phyloP scores from a whole-genome alignment of 2,888 invertebrate species.

The Biston stratarius region DNA sequence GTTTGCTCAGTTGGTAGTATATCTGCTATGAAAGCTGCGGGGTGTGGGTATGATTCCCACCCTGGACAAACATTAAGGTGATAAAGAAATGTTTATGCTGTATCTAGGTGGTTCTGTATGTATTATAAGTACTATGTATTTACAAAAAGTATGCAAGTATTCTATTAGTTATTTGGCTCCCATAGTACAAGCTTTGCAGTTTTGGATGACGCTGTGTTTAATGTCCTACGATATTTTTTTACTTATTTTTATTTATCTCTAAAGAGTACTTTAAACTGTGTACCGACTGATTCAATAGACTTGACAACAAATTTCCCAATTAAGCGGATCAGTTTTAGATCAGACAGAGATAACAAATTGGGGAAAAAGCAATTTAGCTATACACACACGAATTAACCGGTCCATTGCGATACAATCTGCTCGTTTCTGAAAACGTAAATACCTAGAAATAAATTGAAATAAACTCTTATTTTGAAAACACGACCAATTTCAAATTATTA shows the following conservation, averaged over 20 bases:
- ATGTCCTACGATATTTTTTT: not conserved
- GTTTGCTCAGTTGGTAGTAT: no score
- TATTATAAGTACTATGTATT: no score
- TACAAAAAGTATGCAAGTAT: no score
- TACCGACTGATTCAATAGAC: not conserved
- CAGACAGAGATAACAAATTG: slow-evolving; percentile 20
- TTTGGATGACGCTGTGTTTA: no score
- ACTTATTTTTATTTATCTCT: not conserved
- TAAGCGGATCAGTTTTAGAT: slow-evolving; percentile 14
- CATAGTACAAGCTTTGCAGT: no score
- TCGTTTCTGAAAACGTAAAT: not conserved
- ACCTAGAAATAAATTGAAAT: not conserved
- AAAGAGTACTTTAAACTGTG: no score
- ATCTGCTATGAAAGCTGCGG: no score
- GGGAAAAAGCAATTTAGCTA: slow-evolving; percentile 25
- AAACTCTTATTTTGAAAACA: not conserved
- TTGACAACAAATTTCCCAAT: slow-evolving; percentile 17
- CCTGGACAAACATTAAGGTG: no score
- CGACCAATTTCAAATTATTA: not conserved
- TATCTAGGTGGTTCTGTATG: no score
- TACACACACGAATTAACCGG: slow-evolving; percentile 20
- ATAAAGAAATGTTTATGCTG: no score
- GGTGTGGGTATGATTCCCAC: no score
- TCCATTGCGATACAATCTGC: slow-evolving; percentile 4
- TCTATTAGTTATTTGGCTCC: no score